Conservation (phyloP, 2,888 invertebrate species). For the Pedicia rivosa region DNA sequence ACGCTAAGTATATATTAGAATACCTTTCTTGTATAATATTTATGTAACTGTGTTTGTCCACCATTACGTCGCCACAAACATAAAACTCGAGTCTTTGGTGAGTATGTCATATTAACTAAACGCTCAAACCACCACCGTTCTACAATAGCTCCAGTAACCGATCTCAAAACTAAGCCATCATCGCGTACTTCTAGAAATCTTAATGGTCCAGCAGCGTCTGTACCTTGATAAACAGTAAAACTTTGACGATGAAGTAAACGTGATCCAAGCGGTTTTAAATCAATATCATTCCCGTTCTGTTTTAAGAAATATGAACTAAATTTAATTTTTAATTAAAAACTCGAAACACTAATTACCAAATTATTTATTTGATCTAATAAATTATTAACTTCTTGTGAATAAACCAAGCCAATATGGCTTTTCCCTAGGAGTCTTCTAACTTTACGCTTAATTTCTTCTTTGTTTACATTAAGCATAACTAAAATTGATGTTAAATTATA, state of each 20-base stretch:
- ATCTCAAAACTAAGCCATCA: constrained; percentile 77
- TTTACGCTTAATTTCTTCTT: constrained; percentile 73
- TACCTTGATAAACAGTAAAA: constrained; percentile 93
- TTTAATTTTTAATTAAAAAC: background rate
- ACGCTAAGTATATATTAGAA: constrained; percentile 8
- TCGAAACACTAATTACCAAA: constrained; percentile 46
- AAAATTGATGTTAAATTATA: constrained; percentile 94
- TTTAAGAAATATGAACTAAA: constrained; percentile 10
- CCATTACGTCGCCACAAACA: constrained; percentile 95
- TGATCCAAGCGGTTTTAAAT: constrained; percentile 89
- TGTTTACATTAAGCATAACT: constrained; percentile 79
- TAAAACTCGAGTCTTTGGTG: constrained; percentile 92
- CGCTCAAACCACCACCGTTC: constrained; percentile 99
- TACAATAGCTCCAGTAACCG: constrained; percentile 70
- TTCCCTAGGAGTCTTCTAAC: constrained; percentile 85
- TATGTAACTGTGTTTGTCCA: constrained; percentile 88
- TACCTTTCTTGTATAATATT: constrained; percentile 98
- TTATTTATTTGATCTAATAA: constrained; percentile 88
- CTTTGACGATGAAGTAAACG: constrained; percentile 90
- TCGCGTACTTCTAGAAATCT: constrained; percentile 91
- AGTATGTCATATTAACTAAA: constrained; percentile 98
- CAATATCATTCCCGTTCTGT: constrained; percentile 95
- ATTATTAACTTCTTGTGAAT: constrained; percentile 95
- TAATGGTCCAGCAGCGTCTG: constrained; percentile 79
- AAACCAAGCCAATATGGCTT: constrained; percentile 94